Percentiles rank a stretch among this genome's conserved stretches.
phyloP scores from a whole-genome alignment of 1,140 invertebrate species.

The Zaprionus taronus region DNA sequence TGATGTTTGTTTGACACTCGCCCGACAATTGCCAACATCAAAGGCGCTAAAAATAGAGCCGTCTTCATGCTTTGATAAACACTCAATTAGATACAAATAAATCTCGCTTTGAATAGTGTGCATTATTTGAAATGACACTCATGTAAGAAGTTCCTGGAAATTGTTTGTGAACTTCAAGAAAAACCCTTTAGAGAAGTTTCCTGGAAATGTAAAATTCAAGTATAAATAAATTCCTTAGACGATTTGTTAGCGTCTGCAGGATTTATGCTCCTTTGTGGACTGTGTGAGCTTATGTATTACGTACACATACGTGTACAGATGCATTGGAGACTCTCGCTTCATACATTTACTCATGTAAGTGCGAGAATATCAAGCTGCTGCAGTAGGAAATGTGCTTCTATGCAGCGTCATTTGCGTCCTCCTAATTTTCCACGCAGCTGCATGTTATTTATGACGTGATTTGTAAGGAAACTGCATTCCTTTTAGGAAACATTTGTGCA shows the following conservation, averaged over 20 bases:
- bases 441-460: constrained; percentile 77
- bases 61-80: not conserved
- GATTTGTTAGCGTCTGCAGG: constrained; percentile 64
- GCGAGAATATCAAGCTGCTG: constrained; percentile 45
- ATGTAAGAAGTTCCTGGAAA: not conserved
- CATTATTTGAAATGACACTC: not conserved
- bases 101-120: not conserved
- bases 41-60: not conserved
- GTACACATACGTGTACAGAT: not conserved
- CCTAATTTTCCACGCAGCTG: constrained; percentile 75
- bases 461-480: constrained; percentile 29
- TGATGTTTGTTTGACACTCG: not conserved
- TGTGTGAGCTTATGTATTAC: not conserved
- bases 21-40: not conserved
- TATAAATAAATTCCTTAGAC: constrained; percentile 41
- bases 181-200: not conserved
- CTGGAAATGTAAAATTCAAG: constrained; percentile 22
- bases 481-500: not conserved
- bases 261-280: constrained; percentile 58
- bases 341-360: not conserved
- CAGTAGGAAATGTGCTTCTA: constrained; percentile 58
- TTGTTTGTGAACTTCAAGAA: not conserved
- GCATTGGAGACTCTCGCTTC: not conserved
- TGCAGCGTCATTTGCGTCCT: constrained; percentile 41
- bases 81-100: not conserved